Conservation (phyloP, 1,140 invertebrate species). For the Leptinotarsa undecemlineata region DNA sequence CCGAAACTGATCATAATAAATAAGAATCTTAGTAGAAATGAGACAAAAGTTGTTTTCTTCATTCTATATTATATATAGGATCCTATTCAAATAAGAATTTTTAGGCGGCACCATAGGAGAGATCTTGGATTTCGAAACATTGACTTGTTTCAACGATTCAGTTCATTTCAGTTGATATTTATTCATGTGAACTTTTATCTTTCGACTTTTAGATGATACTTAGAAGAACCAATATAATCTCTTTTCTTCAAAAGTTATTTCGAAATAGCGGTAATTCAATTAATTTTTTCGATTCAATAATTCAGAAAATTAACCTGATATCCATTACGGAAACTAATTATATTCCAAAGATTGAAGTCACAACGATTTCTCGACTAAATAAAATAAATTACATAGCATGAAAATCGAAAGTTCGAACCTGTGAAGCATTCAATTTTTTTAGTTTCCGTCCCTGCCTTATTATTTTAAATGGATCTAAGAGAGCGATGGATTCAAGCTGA, state of each 20-base stretch:
- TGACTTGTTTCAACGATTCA: too few species aligned
- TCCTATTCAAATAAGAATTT: too few species aligned
- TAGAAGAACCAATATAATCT: too few species aligned
- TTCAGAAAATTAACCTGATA: constrained; percentile 16
- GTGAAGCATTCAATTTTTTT: constrained; percentile 39
- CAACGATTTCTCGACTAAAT: constrained; percentile 39
- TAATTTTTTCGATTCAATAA: constrained; percentile 18
- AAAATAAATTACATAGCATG: constrained; percentile 37
- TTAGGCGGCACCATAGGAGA: too few species aligned
- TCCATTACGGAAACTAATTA: constrained; percentile 24
- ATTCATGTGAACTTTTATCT: too few species aligned
- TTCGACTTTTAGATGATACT: too few species aligned
- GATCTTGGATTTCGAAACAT: too few species aligned
- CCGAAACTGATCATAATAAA: too few species aligned
- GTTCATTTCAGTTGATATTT: too few species aligned
- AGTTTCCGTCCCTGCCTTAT: constrained; percentile 19
- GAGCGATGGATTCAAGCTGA: background rate
- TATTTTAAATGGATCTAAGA: constrained; percentile 7
- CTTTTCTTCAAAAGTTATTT: background rate
- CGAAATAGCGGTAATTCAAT: constrained; percentile 4
- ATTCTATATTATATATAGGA: too few species aligned
- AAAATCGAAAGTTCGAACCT: constrained; percentile 42
- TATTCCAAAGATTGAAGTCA: constrained; percentile 15
- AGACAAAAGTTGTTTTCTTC: too few species aligned
- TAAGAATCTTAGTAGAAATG: too few species aligned